phyloP scores from a whole-genome alignment of 2,113 vertebrate genomes.

The Gasterosteus aculeatus region DNA sequence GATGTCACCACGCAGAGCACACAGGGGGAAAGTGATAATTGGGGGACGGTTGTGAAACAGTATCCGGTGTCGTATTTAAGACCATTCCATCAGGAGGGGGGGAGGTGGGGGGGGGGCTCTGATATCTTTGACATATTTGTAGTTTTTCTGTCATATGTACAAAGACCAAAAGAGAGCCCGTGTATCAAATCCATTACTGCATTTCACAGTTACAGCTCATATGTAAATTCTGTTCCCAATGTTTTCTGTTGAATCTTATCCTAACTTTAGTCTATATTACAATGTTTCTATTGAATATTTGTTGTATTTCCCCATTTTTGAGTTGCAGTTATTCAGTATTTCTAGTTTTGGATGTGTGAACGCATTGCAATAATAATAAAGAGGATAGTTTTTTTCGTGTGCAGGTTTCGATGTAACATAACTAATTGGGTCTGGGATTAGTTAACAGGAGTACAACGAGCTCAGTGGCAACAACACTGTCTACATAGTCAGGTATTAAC shows the following conservation, averaged over 20 bases:
- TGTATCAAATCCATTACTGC: slow-evolving; percentile 36
- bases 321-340: slow-evolving; percentile 37
- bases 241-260: slow-evolving; percentile 27
- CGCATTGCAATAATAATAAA: slow-evolving; percentile 45
- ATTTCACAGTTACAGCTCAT: slow-evolving; percentile 36
- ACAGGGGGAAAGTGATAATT: slow-evolving; percentile 20
- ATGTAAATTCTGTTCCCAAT: slow-evolving; percentile 39
- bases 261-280: slow-evolving; percentile 36
- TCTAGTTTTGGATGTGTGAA: slow-evolving; percentile 35
- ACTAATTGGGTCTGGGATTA: slow-evolving; percentile 32
- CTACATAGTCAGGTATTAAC: slow-evolving; percentile 36
- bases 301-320: slow-evolving; percentile 38
- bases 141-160: slow-evolving; percentile 46
- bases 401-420: slow-evolving; percentile 38
- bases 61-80: slow-evolving; percentile 48
- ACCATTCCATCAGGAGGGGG: slow-evolving; percentile 18
- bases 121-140: slow-evolving; percentile 26
- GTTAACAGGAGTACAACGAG: slow-evolving; percentile 27
- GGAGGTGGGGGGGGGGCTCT: slow-evolving; percentile 25
- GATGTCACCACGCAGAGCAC: slow-evolving; percentile 26
- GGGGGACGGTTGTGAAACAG: slow-evolving; percentile 20
- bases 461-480: slow-evolving; percentile 18
- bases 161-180: slow-evolving; percentile 48
- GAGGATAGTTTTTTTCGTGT: slow-evolving; percentile 34
- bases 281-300: slow-evolving; percentile 41